Conservation (phyloP, 2,113 vertebrate genomes). For the Machaerirhynchus nigripectus region DNA sequence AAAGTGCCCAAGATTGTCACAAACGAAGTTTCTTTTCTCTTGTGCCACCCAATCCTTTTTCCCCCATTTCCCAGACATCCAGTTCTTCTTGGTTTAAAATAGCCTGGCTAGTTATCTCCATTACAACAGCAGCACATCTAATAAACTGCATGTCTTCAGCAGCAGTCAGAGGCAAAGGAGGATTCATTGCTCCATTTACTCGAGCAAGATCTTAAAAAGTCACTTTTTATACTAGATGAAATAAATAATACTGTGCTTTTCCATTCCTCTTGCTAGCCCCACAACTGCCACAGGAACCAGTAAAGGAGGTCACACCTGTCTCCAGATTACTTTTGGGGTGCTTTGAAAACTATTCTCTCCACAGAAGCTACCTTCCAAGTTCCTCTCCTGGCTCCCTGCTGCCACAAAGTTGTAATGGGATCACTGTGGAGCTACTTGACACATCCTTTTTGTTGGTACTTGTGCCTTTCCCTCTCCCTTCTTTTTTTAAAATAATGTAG, state of each 20-base stretch:
- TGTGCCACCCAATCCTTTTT: neutral
- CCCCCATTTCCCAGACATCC: neutral
- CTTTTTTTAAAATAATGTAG: neutral
- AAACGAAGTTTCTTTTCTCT: slow-evolving; percentile 3
- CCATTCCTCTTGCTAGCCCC: neutral
- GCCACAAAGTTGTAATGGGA: neutral
- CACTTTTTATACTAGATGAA: neutral
- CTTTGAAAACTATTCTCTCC: neutral
- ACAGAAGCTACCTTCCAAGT: neutral
- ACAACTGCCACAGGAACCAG: neutral
- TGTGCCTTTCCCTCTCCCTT: neutral
- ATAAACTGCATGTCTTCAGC: neutral
- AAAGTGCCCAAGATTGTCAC: neutral
- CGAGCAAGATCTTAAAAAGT: neutral
- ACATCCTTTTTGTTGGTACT: neutral
- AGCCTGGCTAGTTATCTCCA: neutral
- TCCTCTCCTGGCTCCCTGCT: neutral
- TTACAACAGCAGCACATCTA: neutral
- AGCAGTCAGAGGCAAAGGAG: neutral
- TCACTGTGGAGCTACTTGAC: neutral
- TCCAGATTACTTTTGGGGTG: neutral
- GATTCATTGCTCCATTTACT: neutral
- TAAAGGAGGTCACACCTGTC: neutral
- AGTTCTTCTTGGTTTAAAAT: slow-evolving; percentile 4
- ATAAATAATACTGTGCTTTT: neutral